Conservation (phyloP, 2,888 invertebrate species). For the Psylliodes chrysocephalus region DNA sequence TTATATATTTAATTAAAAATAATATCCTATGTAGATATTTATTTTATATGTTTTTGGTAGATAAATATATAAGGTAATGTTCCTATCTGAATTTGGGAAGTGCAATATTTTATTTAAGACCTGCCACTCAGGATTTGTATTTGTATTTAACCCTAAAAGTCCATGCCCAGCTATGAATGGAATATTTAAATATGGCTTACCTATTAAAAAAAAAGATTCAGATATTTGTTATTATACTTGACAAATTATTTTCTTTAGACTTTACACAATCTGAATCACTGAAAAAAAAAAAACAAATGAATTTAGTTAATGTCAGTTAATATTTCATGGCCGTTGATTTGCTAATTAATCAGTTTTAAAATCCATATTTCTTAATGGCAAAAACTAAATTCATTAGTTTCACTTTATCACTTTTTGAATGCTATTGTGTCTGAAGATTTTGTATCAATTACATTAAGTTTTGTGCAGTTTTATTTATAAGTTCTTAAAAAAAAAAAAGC, state of each 20-base stretch:
- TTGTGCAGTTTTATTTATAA: constrained; percentile 19
- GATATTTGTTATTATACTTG: not conserved
- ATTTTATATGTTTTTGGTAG: too few relatives aligned
- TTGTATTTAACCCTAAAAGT: constrained; percentile 50
- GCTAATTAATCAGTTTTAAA: too few relatives aligned
- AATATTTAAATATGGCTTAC: constrained; percentile 11
- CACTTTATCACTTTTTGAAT: not conserved
- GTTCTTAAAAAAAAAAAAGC: constrained; percentile 9
- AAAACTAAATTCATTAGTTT: constrained; percentile 11
- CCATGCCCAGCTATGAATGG: constrained; percentile 52
- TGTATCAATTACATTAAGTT: constrained; percentile 26
- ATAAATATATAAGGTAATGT: constrained; percentile 29
- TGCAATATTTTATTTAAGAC: constrained; percentile 47
- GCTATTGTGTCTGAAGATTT: not conserved
- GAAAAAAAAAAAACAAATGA: not conserved
- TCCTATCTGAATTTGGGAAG: constrained; percentile 34
- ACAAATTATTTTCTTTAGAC: not conserved
- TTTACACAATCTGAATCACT: not conserved
- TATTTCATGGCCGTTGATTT: too few relatives aligned
- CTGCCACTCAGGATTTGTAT: constrained; percentile 54
- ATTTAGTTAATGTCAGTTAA: not conserved
- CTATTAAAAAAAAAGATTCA: too few relatives aligned
- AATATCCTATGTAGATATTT: too few relatives aligned
- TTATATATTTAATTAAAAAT: too few relatives aligned
- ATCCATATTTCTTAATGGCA: not conserved